Conservation (phyloP, 2,113 vertebrate genomes). For the Bostrychus sinensis region DNA sequence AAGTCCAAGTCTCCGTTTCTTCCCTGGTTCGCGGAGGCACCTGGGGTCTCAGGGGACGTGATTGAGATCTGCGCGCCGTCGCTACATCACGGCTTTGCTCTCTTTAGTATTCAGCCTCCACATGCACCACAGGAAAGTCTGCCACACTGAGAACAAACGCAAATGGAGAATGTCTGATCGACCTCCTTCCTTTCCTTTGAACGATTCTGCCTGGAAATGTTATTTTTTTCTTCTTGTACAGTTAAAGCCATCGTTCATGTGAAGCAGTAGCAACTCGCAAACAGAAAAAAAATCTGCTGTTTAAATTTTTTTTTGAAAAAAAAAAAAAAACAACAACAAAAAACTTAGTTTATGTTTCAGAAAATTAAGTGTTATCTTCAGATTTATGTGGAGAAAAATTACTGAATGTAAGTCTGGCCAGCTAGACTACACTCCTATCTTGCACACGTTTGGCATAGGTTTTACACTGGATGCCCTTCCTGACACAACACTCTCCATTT, state of each 20-base stretch:
- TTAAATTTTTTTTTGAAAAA: too few relatives aligned
- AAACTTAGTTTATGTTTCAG: too few relatives aligned
- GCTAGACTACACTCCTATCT: too few relatives aligned
- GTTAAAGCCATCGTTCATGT: conserved; percentile 20
- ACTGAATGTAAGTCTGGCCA: too few relatives aligned
- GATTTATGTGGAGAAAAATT: too few relatives aligned
- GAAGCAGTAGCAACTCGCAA: conserved; percentile 23
- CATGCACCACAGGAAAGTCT: conserved; percentile 57
- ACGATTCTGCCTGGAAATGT: conserved; percentile 37
- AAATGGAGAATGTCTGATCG: conserved; percentile 62
- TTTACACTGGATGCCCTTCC: too few relatives aligned
- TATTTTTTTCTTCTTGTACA: conserved; percentile 34
- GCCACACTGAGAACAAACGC: conserved; percentile 52
- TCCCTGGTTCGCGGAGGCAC: conserved; percentile 47
- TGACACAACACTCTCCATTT: too few relatives aligned
- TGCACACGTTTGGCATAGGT: too few relatives aligned
- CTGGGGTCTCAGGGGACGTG: conserved; percentile 65
- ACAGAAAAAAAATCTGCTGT: too few relatives aligned
- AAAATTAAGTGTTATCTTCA: too few relatives aligned
- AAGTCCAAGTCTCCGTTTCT: conserved; percentile 65
- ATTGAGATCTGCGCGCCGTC: conserved; percentile 58
- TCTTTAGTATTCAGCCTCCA: conserved; percentile 68
- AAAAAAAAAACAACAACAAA: too few relatives aligned
- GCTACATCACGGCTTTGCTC: conserved; percentile 54
- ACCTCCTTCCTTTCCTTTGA: conserved; percentile 47